phyloP scores from a whole-genome alignment of 2,797 vertebrate species.

The Myotis planiceps region DNA sequence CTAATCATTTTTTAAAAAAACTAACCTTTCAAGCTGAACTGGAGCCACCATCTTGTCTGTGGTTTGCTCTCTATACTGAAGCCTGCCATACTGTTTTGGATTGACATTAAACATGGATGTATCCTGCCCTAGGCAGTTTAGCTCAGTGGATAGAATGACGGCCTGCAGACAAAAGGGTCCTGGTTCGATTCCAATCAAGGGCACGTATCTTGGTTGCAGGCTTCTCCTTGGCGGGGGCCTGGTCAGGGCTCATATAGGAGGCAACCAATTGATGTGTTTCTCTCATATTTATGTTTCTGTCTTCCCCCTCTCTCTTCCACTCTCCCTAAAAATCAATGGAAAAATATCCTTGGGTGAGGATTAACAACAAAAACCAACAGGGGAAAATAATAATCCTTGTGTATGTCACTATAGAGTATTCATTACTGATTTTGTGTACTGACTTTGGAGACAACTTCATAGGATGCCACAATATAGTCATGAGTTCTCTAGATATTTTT shows the following conservation, averaged over 20 bases:
- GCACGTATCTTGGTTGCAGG: too few relatives aligned
- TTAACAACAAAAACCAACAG: neutral
- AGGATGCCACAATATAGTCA: neutral
- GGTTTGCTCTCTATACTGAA: neutral
- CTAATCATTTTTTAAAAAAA: neutral
- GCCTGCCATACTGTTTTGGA: neutral
- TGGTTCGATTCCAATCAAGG: too few relatives aligned
- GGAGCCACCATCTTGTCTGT: neutral
- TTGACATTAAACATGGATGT: neutral
- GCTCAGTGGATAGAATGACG: too few relatives aligned
- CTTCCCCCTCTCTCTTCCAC: too few relatives aligned
- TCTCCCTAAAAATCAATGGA: neutral
- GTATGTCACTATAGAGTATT: neutral
- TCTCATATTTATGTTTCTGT: too few relatives aligned
- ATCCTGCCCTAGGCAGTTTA: neutral
- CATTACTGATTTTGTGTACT: neutral
- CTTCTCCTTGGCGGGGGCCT: too few relatives aligned
- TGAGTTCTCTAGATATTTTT: neutral
- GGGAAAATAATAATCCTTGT: neutral
- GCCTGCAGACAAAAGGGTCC: too few relatives aligned
- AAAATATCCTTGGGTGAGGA: neutral
- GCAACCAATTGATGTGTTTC: too few relatives aligned
- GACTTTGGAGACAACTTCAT: neutral
- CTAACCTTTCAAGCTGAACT: neutral
- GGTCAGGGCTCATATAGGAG: too few relatives aligned